These are phyloP conservation scores for Cettia cetti DNA, from an alignment of 2,113 vertebrate species.

Conservation along the genomic window DNA sequence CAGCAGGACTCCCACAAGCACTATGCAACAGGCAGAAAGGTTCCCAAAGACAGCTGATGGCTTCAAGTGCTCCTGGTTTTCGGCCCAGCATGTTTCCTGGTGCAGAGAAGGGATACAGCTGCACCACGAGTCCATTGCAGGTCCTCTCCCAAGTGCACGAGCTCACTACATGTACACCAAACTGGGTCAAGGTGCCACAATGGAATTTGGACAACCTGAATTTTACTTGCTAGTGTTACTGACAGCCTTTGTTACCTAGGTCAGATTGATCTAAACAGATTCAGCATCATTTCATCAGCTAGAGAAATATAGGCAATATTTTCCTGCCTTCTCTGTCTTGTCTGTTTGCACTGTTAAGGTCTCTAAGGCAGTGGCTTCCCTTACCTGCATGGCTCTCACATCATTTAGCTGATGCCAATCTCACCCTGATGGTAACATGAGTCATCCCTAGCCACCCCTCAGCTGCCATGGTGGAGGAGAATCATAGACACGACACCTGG, in stretches of 20 bases:
- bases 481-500: not conserved
- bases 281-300: not conserved
- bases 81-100: accelerated
- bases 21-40: accelerated
- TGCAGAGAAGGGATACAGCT: not conserved
- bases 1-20: not conserved
- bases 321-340: not conserved
- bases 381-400: not conserved
- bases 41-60: not conserved
- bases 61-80: not conserved
- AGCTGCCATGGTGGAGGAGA: not conserved
- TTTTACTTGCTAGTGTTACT: not conserved
- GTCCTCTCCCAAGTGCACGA: accelerated
- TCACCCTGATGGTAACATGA: not conserved
- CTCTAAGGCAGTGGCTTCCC: not conserved
- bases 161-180: not conserved
- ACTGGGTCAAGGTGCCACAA: accelerated
- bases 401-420: not conserved
- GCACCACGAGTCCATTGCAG: not conserved
- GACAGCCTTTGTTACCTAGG: not conserved
- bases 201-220: not conserved
- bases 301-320: not conserved
- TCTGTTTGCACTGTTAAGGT: not conserved
- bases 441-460: not conserved
- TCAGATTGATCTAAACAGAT: not conserved